These are phyloP conservation scores for Eurois occulta DNA, from an alignment of 2,888 invertebrate species.

Conservation along the genomic window DNA sequence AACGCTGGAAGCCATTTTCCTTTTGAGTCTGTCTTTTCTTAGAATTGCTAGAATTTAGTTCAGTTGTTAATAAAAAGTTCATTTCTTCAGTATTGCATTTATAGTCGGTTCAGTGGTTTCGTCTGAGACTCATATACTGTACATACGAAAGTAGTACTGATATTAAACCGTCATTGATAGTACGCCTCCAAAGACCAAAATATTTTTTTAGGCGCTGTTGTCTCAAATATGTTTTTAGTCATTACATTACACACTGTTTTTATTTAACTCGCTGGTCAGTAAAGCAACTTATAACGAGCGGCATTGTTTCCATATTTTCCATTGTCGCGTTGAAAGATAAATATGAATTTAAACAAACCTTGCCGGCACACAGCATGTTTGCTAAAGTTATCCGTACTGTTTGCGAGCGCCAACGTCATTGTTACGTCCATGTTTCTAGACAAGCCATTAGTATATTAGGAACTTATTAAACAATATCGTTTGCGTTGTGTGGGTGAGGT, in stretches of 20 bases:
- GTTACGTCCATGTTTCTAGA: slow-evolving; percentile 53
- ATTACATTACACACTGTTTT: slow-evolving; percentile 47
- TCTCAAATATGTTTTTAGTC: slow-evolving; percentile 13
- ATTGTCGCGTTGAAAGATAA: slow-evolving; percentile 58
- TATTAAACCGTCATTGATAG: neutral
- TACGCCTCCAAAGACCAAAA: neutral
- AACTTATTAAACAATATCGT: slow-evolving; percentile 25
- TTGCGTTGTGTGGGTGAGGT: slow-evolving; percentile 17
- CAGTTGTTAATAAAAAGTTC: slow-evolving; percentile 12
- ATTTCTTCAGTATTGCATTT: slow-evolving; percentile 19
- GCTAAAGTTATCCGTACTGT: slow-evolving; percentile 59
- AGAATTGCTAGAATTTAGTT: slow-evolving; percentile 30
- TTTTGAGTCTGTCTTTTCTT: slow-evolving; percentile 35
- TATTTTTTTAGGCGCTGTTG: neutral
- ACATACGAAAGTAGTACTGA: neutral
- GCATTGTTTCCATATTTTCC: slow-evolving; percentile 59
- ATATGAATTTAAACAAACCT: slow-evolving; percentile 52
- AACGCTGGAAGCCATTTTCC: slow-evolving; percentile 28
- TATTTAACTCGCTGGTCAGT: slow-evolving; percentile 20
- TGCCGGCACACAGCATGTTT: slow-evolving; percentile 48
- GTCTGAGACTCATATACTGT: neutral
- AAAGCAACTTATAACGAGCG: slow-evolving; percentile 36
- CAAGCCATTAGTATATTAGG: slow-evolving; percentile 29
- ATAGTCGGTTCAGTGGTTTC: neutral
- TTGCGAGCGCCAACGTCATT: slow-evolving; percentile 58